phyloP scores from a whole-genome alignment of 2,113 vertebrate genomes.

The Cryptoleucopteryx plumbea region DNA sequence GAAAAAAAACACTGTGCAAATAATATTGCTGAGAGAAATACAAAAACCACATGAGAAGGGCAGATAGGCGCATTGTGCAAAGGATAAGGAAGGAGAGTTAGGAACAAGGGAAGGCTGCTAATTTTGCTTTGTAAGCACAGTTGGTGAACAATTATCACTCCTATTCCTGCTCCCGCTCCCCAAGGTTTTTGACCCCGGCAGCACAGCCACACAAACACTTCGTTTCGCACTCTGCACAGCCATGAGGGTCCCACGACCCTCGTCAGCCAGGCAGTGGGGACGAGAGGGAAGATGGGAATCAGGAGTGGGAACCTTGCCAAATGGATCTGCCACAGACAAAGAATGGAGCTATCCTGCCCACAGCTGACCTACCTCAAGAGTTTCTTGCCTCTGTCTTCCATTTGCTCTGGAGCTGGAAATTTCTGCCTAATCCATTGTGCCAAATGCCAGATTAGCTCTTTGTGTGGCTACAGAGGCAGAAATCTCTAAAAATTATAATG shows the following conservation, averaged over 20 bases:
- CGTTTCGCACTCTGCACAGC: fast-evolving
- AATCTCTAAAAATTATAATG: background rate
- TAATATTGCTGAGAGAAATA: constrained; percentile 4
- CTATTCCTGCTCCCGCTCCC: background rate
- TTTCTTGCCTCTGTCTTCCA: background rate
- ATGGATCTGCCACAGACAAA: background rate
- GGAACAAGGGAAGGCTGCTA: background rate
- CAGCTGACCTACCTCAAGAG: background rate
- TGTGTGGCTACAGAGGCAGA: background rate
- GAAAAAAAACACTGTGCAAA: constrained; percentile 6
- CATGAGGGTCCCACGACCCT: fast-evolving
- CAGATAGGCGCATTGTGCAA: constrained; percentile 11
- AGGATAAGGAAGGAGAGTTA: background rate
- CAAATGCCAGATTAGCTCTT: background rate
- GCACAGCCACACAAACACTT: background rate
- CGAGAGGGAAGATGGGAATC: background rate
- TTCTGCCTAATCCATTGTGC: background rate
- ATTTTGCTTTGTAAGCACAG: background rate
- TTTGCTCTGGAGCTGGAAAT: background rate
- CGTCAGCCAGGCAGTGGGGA: background rate
- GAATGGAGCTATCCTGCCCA: background rate
- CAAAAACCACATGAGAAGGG: constrained; percentile 3
- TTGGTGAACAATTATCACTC: background rate
- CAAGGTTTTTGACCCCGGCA: background rate
- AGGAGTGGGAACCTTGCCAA: background rate